phyloP scores from a whole-genome alignment of 2,888 invertebrate species.

The Theodoxus fluviatilis region DNA sequence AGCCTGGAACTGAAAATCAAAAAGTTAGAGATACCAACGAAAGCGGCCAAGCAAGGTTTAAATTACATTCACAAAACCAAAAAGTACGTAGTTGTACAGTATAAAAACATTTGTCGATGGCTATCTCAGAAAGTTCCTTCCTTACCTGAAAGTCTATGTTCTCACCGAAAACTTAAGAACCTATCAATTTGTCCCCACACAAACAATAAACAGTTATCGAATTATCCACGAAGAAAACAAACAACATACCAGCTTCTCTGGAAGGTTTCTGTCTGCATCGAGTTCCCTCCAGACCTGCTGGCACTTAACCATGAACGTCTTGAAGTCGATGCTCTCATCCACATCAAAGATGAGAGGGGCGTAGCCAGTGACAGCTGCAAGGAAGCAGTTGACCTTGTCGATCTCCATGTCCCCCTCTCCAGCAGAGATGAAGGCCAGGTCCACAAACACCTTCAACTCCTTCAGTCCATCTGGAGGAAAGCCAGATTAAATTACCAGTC shows the following conservation, averaged over 20 bases:
- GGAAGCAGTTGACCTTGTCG: conserved; percentile 51
- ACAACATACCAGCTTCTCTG: conserved; percentile 49
- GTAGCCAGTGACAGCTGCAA: conserved; percentile 56
- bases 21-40: no score
- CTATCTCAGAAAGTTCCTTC: no score
- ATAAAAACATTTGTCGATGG: no score
- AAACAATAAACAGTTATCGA: no score
- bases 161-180: no score
- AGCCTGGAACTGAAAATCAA: no score
- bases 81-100: no score
- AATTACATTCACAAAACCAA: no score
- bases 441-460: conserved; percentile 51
- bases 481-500: background rate
- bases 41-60: no score
- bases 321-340: conserved; percentile 36
- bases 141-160: no score
- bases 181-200: no score
- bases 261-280: conserved; percentile 45
- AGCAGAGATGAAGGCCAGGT: conserved; percentile 53
- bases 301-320: conserved; percentile 47
- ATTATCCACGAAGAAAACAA: no score
- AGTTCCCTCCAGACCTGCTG: conserved; percentile 49
- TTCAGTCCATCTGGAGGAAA: conserved; percentile 39
- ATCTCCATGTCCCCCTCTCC: conserved; percentile 55
- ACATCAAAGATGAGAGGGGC: conserved; percentile 60